These are phyloP conservation scores for Schizotus pectinicornis DNA, from an alignment of 2,888 invertebrate species.

Conservation along the genomic window DNA sequence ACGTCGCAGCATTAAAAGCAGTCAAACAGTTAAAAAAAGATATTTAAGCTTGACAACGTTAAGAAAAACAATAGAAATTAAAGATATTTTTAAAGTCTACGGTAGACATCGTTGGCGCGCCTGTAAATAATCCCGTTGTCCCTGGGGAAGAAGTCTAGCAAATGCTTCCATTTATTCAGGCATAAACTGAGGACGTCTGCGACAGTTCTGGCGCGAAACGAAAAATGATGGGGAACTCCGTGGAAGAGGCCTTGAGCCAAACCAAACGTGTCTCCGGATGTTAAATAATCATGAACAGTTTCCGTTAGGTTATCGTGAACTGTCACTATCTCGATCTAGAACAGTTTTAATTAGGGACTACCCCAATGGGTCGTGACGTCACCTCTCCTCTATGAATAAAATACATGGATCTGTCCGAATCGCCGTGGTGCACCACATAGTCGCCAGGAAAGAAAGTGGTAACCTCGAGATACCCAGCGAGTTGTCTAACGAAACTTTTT, in stretches of 20 bases:
- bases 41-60: too few species aligned
- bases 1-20: too few species aligned
- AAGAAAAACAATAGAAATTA: neutral
- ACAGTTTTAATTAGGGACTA: conserved; percentile 5
- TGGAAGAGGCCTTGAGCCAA: conserved; percentile 64
- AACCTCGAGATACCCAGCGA: conserved; percentile 61
- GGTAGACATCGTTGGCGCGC: conserved; percentile 28
- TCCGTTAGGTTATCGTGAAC: conserved; percentile 61
- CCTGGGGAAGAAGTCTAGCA: conserved; percentile 47
- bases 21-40: too few species aligned
- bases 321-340: conserved; percentile 60
- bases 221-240: conserved; percentile 63
- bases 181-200: conserved; percentile 62
- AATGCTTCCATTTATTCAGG: conserved; percentile 63
- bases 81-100: conserved; percentile 1
- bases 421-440: conserved; percentile 64
- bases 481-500: conserved; percentile 61
- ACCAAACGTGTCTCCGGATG: conserved; percentile 64
- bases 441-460: conserved; percentile 64
- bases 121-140: conserved; percentile 44
- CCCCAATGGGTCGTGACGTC: too few species aligned
- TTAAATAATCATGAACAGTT: conserved; percentile 61
- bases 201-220: conserved; percentile 62
- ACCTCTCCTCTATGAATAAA: conserved; percentile 64
- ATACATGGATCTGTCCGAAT: conserved; percentile 64